Evolutionary conservation across 2,797 vertebrate genomes (phyloP), one percentile per base, ranked within the genome.

Genomic region (Acanthurus lineatus): DNA sequence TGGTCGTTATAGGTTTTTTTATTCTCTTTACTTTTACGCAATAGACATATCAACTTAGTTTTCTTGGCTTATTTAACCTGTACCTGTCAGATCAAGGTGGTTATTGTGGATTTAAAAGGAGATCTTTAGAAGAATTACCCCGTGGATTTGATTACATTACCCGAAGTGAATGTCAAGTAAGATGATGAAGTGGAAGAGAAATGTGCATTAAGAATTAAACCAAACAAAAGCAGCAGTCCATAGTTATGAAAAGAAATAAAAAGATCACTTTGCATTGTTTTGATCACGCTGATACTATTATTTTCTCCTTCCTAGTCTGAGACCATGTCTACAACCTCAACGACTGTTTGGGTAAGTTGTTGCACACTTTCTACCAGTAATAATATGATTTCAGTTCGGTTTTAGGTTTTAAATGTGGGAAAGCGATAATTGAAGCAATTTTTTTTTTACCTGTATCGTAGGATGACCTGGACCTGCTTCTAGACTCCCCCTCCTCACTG

Each of bases 401-500:
- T 11, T 8, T 32, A 35, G 3, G 5, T 0, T 47, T 45, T 32
- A 67, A 64, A 61, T 20, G 38, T 42, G 0, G 6, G 16, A 0
- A 12, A 0, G 2, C 25, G 19, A 38, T 57, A 2, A 52, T 17
- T 4, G 0, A 35, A 28, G 1, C 5, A 12, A n/a, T n/a, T 12
- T 28, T 58, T 28, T 77, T 17, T 67, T 67, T 6, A 5, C 51
- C 11, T 82, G 3, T 82, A 1, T 84, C 90, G 56, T 64, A 96
- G 96, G 89, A 93, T 89, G 96, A 96, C 76, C 69, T 96, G 89
- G 93, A 93, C 48, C 89, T 95, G 69, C 93, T 96, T 12, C 77
- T 96, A 44, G 96, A 96, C 73, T 89, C 92, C 0, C 95, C 95
- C 9, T 93, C 93, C 58, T 94, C 95, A 2, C 56, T 94, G 28